Conservation (phyloP, 2,888 invertebrate species). For the Alcis repandata region DNA sequence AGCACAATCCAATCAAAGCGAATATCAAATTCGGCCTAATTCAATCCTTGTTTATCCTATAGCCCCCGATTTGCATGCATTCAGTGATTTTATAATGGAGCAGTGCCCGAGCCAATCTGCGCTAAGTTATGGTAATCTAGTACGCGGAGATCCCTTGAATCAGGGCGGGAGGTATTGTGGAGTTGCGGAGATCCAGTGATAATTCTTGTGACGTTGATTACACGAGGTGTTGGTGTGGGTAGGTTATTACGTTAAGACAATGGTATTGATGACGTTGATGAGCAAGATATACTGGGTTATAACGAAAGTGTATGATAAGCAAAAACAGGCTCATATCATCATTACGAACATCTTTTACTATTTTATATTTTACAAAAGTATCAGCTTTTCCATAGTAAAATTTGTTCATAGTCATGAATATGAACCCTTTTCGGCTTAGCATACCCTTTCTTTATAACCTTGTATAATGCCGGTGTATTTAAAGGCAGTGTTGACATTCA, state of each 20-base stretch:
- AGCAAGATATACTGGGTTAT: no score
- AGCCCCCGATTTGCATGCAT: constrained; percentile 61
- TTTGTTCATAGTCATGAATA: no score
- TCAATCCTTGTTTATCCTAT: constrained; percentile 60
- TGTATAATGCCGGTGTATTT: no score
- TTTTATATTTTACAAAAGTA: no score
- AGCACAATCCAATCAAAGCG: constrained; percentile 37
- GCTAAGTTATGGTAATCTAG: constrained; percentile 69
- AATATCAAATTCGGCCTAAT: constrained; percentile 54
- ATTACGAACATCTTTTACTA: no score
- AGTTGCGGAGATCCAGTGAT: constrained; percentile 1
- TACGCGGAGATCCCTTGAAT: constrained; percentile 23
- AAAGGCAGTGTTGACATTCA: no score
- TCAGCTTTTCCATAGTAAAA: no score
- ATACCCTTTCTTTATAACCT: no score
- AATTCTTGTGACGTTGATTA: neutral
- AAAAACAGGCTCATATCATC: no score
- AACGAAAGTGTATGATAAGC: no score
- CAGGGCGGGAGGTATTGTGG: constrained; percentile 6
- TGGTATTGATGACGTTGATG: no score
- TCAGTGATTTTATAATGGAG: constrained; percentile 69
- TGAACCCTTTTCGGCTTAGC: no score
- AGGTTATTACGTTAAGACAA: neutral
- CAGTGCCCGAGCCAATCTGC: constrained; percentile 58
- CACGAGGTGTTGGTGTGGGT: neutral